Evolutionary conservation across 2,888 invertebrate genomes (phyloP).

Genomic region (Leptinotarsa haldemani): DNA sequence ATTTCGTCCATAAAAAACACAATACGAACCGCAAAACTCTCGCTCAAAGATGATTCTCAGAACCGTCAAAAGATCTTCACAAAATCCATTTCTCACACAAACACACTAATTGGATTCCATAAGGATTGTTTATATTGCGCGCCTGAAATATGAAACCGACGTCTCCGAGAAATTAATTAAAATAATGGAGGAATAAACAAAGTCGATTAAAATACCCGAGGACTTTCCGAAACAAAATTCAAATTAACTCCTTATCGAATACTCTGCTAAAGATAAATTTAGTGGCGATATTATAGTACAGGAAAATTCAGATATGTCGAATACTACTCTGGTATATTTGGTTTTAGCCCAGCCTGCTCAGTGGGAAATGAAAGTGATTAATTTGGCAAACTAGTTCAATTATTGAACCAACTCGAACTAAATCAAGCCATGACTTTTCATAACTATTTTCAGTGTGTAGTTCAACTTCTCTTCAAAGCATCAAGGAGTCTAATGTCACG

Average conservation of each 20-base stretch:
- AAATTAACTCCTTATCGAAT: slow-evolving; percentile 54
- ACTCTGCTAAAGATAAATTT: slow-evolving; percentile 62
- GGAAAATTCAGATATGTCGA: neutral
- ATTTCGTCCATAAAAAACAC: neutral
- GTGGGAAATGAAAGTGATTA: too few species aligned
- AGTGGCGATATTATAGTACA: slow-evolving; percentile 61
- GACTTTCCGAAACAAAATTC: slow-evolving; percentile 60
- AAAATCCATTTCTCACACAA: slow-evolving; percentile 21
- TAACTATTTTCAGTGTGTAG: too few species aligned
- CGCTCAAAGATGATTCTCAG: neutral
- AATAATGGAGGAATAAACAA: slow-evolving; percentile 52
- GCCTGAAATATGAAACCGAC: slow-evolving; percentile 29
- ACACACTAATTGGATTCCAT: slow-evolving; percentile 20
- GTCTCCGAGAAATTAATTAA: slow-evolving; percentile 38
- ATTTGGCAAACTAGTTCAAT: too few species aligned
- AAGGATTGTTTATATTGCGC: slow-evolving; percentile 18
- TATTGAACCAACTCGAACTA: too few species aligned
- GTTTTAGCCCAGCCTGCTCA: too few species aligned
- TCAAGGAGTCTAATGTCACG: too few species aligned
- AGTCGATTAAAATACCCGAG: slow-evolving; percentile 60
- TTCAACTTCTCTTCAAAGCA: too few species aligned
- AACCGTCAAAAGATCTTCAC: neutral
- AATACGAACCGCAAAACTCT: too few species aligned
- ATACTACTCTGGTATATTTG: neutral
- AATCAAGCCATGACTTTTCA: too few species aligned